Evolutionary conservation across 2,888 invertebrate species (phyloP), one percentile per base, ranked within the genome.

Genomic region (Incurvaria masculella): DNA sequence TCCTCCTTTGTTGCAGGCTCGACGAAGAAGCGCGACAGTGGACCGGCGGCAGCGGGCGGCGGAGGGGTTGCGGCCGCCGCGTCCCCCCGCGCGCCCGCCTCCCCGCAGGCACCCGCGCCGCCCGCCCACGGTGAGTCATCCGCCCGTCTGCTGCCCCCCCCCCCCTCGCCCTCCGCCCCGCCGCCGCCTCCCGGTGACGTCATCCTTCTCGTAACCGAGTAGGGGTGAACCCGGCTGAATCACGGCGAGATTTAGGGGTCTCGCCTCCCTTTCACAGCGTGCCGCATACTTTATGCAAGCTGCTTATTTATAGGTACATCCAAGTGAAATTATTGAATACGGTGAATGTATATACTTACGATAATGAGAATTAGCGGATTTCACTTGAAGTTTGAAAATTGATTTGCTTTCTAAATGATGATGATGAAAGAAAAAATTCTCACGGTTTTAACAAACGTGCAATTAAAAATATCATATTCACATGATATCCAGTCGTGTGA

Each of bases 21-120:
- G 33, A 51, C 76, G 55, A 80, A 80, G 65, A 80, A 80, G 68
- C 66, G 80, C 61, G 80, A 80, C 51, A 72, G 66, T 60, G 65
- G 61, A 57, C 66, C 72, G 20, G 63, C 72, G 51, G 68, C 70
- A 45, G 49, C 52, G 19, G 49, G 48, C 46, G 52, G 44, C 21
- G 50, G 46, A 14, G 43, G 44, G 66, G 71, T n/a, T 26, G 61
- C 68, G 17, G 19, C 44, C 45, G 38, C 41, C 49, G 40, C 49
- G 51, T 11, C 59, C 64, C 16, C 67, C 69, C 54, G 67, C 70
- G 20, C 68, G 69, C 26, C 66, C 66, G 48, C 71, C 72, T 21
- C 38, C 47, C 42, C 18, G 26, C 42, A 14, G 20, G 10, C 6
- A 42, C 69, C 68, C 55, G 69, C 69, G 56, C 69, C 69, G 49